Conservation (phyloP, 1,140 invertebrate species). For the Daktulosphaira vitifoliae region DNA sequence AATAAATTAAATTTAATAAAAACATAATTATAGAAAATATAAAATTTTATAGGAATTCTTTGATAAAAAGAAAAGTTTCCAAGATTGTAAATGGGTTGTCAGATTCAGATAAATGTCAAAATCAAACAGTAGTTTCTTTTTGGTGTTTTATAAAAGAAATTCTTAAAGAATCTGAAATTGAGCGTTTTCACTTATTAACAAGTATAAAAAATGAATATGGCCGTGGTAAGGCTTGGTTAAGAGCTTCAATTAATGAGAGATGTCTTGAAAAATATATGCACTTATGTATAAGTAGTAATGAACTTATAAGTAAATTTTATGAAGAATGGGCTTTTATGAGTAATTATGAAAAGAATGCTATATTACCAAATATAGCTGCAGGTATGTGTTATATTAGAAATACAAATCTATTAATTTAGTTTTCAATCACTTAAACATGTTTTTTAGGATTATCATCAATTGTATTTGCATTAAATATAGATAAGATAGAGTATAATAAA, state of each 20-base stretch:
- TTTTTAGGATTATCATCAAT: constrained; percentile 68
- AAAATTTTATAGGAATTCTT: constrained; percentile 20
- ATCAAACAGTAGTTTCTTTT: constrained; percentile 40
- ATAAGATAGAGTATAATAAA: constrained; percentile 70
- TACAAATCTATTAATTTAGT: not conserved
- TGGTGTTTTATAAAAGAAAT: constrained; percentile 63
- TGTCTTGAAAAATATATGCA: constrained; percentile 77
- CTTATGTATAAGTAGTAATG: constrained; percentile 58
- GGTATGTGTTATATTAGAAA: constrained; percentile 52
- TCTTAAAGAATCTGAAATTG: constrained; percentile 76
- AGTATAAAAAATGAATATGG: constrained; percentile 73
- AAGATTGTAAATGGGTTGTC: constrained; percentile 24
- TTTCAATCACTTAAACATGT: constrained; percentile 34
- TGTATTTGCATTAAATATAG: constrained; percentile 82
- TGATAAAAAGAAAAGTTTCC: constrained; percentile 18
- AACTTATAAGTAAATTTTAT: constrained; percentile 62
- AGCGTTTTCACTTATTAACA: constrained; percentile 70
- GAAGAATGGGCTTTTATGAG: constrained; percentile 73
- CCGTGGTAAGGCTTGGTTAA: constrained; percentile 74
- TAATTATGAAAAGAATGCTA: constrained; percentile 62
- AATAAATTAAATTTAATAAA: too few relatives aligned
- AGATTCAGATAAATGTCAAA: constrained; percentile 8
- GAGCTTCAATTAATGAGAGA: constrained; percentile 78
- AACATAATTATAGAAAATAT: too few relatives aligned
- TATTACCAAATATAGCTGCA: constrained; percentile 72